A percentile compares a stretch with the other conserved stretches of the same genome.
phyloP scores from a whole-genome alignment of 2,113 vertebrate species.

The Hydrochoerus hydrochaeris region DNA sequence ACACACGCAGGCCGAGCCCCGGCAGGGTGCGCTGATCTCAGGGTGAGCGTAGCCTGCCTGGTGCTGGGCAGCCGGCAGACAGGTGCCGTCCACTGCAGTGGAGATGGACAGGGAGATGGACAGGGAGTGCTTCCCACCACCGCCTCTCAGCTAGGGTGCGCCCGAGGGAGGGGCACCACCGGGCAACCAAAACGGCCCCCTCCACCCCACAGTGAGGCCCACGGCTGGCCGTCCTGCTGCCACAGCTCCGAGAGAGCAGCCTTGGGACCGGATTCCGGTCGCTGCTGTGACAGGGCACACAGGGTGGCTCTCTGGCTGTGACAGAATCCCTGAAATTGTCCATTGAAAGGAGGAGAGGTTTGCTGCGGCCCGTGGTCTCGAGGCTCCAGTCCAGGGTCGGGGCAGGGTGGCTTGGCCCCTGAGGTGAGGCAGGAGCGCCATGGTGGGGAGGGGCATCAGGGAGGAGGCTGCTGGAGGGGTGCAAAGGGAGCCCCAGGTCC shows the following conservation, averaged over 20 bases:
- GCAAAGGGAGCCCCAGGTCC: neutral
- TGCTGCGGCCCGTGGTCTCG: neutral
- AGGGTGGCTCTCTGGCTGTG: neutral
- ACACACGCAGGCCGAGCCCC: accelerated
- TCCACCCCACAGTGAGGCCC: neutral
- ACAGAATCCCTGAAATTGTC: neutral
- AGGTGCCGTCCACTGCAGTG: neutral
- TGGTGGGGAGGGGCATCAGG: neutral
- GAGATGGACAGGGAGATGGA: no score
- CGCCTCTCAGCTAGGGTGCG: neutral
- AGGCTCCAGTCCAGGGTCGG: neutral
- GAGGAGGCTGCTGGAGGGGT: neutral
- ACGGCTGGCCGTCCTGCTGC: neutral
- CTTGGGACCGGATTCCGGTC: neutral
- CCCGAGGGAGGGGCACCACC: neutral
- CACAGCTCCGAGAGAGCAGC: neutral
- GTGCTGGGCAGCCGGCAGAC: neutral
- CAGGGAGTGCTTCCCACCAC: neutral
- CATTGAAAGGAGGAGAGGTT: neutral
- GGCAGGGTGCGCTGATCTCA: neutral
- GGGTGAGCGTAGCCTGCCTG: no score
- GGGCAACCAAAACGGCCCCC: neutral
- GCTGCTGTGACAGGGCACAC: neutral
- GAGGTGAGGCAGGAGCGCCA: no score
- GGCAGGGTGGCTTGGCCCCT: no score